Evolutionary conservation across 1,140 invertebrate species (phyloP).

Genomic region (Pogonomyrmex barbatus): DNA sequence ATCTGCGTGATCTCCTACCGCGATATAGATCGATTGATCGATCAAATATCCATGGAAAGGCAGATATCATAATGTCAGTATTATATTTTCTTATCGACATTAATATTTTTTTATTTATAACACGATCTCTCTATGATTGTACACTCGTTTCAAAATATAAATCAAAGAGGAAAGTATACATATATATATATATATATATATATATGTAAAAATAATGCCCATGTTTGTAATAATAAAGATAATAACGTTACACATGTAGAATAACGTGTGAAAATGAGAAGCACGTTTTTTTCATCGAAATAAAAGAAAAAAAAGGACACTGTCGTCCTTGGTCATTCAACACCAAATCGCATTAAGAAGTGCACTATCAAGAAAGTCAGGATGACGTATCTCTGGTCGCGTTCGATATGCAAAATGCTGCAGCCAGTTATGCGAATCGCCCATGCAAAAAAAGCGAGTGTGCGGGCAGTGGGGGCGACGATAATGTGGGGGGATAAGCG

Average conservation of each 20-base stretch:
- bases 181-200: background rate
- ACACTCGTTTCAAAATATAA: background rate
- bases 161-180: background rate
- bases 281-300: background rate
- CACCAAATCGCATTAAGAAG: background rate
- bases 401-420: conserved; percentile 13
- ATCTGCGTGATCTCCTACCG: background rate
- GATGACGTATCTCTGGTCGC: conserved; percentile 21
- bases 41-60: background rate
- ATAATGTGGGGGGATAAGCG: background rate
- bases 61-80: background rate
- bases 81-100: background rate
- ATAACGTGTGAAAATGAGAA: background rate
- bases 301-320: background rate
- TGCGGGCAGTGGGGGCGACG: background rate
- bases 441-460: background rate
- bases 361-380: conserved; percentile 17
- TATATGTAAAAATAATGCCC: background rate
- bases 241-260: background rate
- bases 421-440: conserved; percentile 27
- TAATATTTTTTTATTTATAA: background rate
- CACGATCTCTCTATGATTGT: background rate
- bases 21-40: conserved; percentile 21
- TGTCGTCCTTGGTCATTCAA: background rate
- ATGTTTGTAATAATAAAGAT: conserved; percentile 5